Conservation (phyloP, 2,113 vertebrate genomes). For the Heptranchias perlo region DNA sequence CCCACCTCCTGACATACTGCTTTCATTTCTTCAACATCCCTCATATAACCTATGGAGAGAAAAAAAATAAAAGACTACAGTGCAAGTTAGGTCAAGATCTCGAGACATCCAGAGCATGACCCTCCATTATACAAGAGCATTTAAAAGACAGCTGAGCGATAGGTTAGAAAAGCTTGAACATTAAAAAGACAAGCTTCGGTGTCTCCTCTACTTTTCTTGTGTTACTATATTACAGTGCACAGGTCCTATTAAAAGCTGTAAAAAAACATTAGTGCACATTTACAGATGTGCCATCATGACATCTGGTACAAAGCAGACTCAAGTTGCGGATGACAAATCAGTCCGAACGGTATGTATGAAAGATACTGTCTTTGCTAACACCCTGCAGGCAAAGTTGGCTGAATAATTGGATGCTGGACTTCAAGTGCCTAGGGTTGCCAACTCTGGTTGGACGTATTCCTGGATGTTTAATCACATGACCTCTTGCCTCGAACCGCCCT, state of each 20-base stretch:
- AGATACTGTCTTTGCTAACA: background rate
- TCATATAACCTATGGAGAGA: conserved; percentile 51
- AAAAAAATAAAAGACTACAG: background rate
- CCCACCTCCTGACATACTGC: conserved; percentile 63
- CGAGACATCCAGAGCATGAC: too few species aligned
- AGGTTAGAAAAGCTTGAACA: background rate
- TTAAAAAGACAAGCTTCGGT: background rate
- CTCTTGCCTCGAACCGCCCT: background rate
- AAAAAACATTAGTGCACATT: background rate
- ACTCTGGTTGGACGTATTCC: background rate
- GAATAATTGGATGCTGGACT: background rate
- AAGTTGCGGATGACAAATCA: too few species aligned
- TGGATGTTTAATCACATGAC: background rate
- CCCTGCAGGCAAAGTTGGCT: background rate
- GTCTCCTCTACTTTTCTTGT: background rate
- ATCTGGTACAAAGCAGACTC: background rate
- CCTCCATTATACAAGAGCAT: background rate
- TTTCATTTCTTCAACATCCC: conserved; percentile 52
- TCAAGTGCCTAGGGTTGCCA: background rate
- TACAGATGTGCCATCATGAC: background rate
- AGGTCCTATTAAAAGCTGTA: background rate
- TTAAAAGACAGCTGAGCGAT: background rate
- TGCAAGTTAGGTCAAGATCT: background rate
- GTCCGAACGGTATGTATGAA: background rate
- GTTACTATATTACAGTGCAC: background rate